Conservation (phyloP, 2,888 invertebrate species). For the Trichogramma dendrolimi region DNA sequence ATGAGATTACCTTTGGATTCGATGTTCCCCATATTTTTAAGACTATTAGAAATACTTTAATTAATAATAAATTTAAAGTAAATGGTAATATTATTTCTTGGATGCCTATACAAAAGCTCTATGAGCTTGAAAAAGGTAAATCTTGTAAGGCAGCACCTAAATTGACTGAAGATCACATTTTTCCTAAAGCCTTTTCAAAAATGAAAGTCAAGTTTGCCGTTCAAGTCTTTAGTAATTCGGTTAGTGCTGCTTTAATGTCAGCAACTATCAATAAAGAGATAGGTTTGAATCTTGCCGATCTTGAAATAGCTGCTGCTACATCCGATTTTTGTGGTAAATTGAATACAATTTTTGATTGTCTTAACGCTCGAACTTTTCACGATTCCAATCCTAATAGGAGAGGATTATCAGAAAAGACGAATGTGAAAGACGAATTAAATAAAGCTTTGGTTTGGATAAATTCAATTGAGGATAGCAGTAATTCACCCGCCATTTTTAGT, state of each 20-base stretch:
- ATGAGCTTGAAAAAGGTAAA: slow-evolving; percentile 24
- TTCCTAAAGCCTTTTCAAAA: slow-evolving; percentile 31
- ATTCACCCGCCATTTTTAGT: no score
- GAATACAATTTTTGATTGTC: slow-evolving; percentile 30
- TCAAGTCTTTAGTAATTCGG: slow-evolving; percentile 34
- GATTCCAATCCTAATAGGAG: slow-evolving; percentile 26
- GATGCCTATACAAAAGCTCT: slow-evolving; percentile 19
- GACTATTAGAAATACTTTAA: slow-evolving; percentile 10
- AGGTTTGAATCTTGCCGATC: no score
- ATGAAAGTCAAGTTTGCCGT: slow-evolving; percentile 32
- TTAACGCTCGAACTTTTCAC: slow-evolving; percentile 25
- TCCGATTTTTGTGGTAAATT: slow-evolving; percentile 29
- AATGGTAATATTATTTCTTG: slow-evolving; percentile 3
- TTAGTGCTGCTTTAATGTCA: slow-evolving; percentile 29
- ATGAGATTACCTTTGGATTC: slow-evolving; percentile 29
- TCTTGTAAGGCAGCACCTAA: slow-evolving; percentile 31
- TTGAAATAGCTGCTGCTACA: slow-evolving; percentile 21
- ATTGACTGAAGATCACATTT: slow-evolving; percentile 30
- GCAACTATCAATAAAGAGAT: slow-evolving; percentile 28
- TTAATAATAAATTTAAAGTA: slow-evolving; percentile 5
- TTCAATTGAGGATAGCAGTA: no score
- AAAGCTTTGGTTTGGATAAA: no score
- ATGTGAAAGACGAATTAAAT: no score
- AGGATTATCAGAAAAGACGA: no score
- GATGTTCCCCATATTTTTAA: slow-evolving; percentile 23